phyloP scores from a whole-genome alignment of 2,797 vertebrate genomes.

The Tenualosa thibaudeaui region DNA sequence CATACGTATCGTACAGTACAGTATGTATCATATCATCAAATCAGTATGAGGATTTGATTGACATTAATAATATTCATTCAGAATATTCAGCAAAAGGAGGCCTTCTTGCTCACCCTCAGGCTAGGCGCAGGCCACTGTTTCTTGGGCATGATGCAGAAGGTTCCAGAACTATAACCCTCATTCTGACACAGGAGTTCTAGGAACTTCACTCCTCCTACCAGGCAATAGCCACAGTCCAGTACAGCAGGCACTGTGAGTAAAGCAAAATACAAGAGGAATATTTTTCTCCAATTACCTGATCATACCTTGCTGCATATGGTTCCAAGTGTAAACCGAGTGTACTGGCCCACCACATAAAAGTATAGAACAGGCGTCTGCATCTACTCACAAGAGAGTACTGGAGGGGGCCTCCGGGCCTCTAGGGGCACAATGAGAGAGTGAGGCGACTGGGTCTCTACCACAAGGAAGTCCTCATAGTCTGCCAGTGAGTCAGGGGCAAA shows the following conservation, averaged over 20 bases:
- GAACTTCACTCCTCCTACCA: slow-evolving; percentile 84
- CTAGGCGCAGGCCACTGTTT: slow-evolving; percentile 78
- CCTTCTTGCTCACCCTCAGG: slow-evolving; percentile 73
- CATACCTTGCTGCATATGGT: too few species aligned
- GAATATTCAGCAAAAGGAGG: too few species aligned
- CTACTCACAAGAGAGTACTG: slow-evolving; percentile 84
- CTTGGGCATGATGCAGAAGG: slow-evolving; percentile 85
- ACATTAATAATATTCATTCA: not conserved
- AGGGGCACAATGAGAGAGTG: slow-evolving; percentile 80
- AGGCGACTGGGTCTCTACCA: slow-evolving; percentile 82
- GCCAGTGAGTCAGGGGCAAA: slow-evolving; percentile 86
- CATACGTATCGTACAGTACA: too few species aligned
- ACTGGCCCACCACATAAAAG: too few species aligned
- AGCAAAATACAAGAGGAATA: not conserved
- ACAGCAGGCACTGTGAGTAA: slow-evolving; percentile 76
- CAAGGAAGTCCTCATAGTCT: slow-evolving; percentile 84
- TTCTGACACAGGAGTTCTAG: slow-evolving; percentile 80
- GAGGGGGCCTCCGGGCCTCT: slow-evolving; percentile 81
- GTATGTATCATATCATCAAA: too few species aligned
- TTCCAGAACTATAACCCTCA: slow-evolving; percentile 78
- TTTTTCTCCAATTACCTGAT: too few species aligned
- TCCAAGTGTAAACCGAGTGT: too few species aligned
- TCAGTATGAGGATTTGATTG: not conserved
- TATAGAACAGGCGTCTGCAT: too few species aligned
- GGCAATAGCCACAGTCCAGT: slow-evolving; percentile 87